Percentiles rank a stretch among this genome's conserved stretches.
Evolutionary conservation across 2,113 vertebrate species (phyloP).

Genomic region (Erythrocercus mccallii): DNA sequence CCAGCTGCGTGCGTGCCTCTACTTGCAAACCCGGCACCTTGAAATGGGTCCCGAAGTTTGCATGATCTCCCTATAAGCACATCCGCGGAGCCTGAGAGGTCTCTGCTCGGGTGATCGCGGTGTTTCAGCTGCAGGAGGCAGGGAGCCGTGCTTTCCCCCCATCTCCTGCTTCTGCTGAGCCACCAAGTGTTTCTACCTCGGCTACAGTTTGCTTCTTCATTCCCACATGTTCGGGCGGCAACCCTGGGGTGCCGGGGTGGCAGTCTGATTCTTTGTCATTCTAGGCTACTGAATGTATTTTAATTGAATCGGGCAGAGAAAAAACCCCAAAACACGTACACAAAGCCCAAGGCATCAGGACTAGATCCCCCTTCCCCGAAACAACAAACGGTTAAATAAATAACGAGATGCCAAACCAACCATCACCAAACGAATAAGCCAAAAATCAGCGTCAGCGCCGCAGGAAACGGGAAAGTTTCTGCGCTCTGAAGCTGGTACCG

Average conservation of each 20-base stretch:
- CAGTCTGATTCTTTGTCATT: not conserved
- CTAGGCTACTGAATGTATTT: not conserved
- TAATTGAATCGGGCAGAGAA: not conserved
- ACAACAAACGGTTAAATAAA: conserved; percentile 19
- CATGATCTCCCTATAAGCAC: not conserved
- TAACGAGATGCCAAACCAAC: not conserved
- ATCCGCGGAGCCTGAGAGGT: not conserved
- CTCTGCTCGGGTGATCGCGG: not conserved
- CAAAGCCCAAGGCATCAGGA: not conserved
- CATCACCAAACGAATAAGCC: not conserved
- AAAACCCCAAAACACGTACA: not conserved
- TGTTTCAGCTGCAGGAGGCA: not conserved
- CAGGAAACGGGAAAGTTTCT: conserved; percentile 50
- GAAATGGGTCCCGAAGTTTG: conserved; percentile 31
- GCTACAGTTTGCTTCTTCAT: not conserved
- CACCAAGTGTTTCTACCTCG: not conserved
- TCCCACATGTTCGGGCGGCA: not conserved
- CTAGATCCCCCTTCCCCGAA: not conserved
- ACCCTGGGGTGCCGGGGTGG: not conserved
- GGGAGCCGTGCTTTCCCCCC: not conserved
- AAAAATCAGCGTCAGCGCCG: not conserved
- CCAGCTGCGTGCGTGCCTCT: not conserved
- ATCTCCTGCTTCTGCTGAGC: not conserved
- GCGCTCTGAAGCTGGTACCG: conserved; percentile 1
- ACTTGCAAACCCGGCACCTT: not conserved